A percentile compares a stretch with the other conserved stretches of the same genome.
These are phyloP conservation scores for Chaenodraco wilsoni DNA, from an alignment of 2,797 vertebrate species.

Conservation along the genomic window DNA sequence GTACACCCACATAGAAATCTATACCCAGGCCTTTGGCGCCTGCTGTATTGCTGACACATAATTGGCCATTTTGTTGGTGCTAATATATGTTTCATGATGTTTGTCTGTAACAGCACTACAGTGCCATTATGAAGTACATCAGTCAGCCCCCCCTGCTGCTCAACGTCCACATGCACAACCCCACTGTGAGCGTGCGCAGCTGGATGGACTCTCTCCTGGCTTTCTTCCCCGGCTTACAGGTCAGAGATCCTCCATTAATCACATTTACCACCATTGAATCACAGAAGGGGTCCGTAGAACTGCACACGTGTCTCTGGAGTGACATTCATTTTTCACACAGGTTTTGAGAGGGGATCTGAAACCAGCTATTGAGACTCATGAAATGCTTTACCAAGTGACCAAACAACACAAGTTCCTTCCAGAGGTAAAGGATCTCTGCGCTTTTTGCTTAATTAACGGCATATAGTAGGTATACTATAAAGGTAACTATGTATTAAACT, in stretches of 20 bases:
- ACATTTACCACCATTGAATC: constrained; percentile 2
- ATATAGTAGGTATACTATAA: neutral
- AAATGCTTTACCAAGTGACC: constrained; percentile 90
- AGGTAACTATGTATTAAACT: neutral
- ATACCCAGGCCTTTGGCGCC: neutral
- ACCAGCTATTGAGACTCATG: constrained; percentile 89
- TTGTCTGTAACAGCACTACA: constrained; percentile 83
- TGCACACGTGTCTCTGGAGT: neutral
- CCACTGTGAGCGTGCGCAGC: constrained; percentile 86
- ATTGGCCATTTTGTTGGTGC: neutral
- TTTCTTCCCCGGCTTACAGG: constrained; percentile 89
- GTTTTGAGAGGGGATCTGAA: constrained; percentile 88
- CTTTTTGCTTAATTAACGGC: neutral
- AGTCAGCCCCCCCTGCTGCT: constrained; percentile 88
- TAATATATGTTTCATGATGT: constrained; percentile 34
- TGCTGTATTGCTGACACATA: neutral
- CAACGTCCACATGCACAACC: constrained; percentile 90
- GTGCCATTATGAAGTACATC: constrained; percentile 90
- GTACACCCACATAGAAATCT: neutral
- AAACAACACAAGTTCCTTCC: constrained; percentile 90
- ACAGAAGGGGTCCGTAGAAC: neutral
- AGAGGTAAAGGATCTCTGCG: constrained; percentile 74
- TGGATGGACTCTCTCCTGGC: constrained; percentile 90
- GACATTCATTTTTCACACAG: constrained; percentile 56
- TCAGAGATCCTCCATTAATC: constrained; percentile 38